Evolutionary conservation across 64 coral and sea anemone genomes (phyloP), one percentile per base, ranked within the genome.

Genomic region (Actinia tenebrosa): DNA sequence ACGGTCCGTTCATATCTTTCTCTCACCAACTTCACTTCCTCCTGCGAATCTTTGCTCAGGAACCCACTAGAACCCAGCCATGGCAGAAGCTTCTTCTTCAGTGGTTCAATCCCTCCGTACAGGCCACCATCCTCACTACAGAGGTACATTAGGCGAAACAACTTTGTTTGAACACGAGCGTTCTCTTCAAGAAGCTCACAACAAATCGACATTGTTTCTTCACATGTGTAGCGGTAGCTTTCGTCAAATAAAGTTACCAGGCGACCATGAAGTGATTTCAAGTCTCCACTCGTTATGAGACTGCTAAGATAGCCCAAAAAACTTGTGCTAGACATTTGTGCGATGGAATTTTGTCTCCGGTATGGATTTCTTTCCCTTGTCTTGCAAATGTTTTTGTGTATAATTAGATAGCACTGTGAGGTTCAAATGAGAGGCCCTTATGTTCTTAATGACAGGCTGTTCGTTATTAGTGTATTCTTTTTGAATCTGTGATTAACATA

Each of bases 171-270:
- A 5, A 96, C 64, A 20, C 61, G 85, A n/a, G 88, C 80, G 50
- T 93, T 90, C 43, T 90, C 85, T 63, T 93, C 84, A 20, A 96
- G 92, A 11, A 96, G 22, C 43, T 90, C 88, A 47, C 91, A 96
- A 60, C 94, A 96, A 79, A 93, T 78, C 7, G 84, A 59, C 5
- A 91, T 92, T 55, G 89, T 96, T 80, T 96, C 91, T 45, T 96
- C 91, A 42, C 91, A 92, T 26, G 86, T 96, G 37, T 96, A 92
- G 5, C 91, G 94, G 50, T 96, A 96, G 22, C 88, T 96, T 13
- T 89, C 78, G 15, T 96, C 91, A 53, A 93, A 93, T 69, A 96
- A 88, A 17, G 56, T 96, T 44, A 84, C 80, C 54, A 96, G 44
- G 44, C 88, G 86, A 25, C 92, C 91, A 44, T 96, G 94, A 16